phyloP scores from a whole-genome alignment of 1,140 invertebrate genomes.

The Neocloeon triangulifer region DNA sequence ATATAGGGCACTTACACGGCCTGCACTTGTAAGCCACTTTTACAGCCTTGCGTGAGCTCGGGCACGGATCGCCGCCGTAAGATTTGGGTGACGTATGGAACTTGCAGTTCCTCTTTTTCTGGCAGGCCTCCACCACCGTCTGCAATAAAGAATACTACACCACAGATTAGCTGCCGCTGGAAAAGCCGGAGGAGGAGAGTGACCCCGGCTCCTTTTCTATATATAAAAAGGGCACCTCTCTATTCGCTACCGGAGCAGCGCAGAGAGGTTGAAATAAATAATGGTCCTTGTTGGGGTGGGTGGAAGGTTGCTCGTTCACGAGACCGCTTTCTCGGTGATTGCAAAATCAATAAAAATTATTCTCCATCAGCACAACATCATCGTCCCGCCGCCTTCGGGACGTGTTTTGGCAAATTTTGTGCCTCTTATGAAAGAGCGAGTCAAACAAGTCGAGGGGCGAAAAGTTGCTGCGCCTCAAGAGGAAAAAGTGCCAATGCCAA shows the following conservation, averaged over 20 bases:
- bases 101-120: conserved; percentile 72
- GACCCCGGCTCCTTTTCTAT: too few species aligned
- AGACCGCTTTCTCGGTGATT: too few species aligned
- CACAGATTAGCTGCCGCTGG: conserved; percentile 9
- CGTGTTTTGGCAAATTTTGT: too few species aligned
- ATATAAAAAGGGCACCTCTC: conserved; percentile 17
- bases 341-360: too few species aligned
- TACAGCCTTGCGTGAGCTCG: conserved; percentile 62
- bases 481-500: too few species aligned
- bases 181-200: too few species aligned
- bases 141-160: conserved; percentile 71
- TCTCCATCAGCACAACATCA: too few species aligned
- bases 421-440: too few species aligned
- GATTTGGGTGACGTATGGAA: conserved; percentile 58
- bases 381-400: too few species aligned
- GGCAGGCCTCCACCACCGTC: conserved; percentile 76
- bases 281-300: not conserved
- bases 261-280: not conserved
- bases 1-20: conserved; percentile 75
- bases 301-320: not conserved
- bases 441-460: too few species aligned
- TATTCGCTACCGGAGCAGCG: conserved; percentile 1
- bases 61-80: conserved; percentile 69
- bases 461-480: too few species aligned
- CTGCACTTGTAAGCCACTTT: conserved; percentile 86